These are phyloP conservation scores for Scaptomyza hsui DNA, from an alignment of 1,140 invertebrate species.

Conservation along the genomic window DNA sequence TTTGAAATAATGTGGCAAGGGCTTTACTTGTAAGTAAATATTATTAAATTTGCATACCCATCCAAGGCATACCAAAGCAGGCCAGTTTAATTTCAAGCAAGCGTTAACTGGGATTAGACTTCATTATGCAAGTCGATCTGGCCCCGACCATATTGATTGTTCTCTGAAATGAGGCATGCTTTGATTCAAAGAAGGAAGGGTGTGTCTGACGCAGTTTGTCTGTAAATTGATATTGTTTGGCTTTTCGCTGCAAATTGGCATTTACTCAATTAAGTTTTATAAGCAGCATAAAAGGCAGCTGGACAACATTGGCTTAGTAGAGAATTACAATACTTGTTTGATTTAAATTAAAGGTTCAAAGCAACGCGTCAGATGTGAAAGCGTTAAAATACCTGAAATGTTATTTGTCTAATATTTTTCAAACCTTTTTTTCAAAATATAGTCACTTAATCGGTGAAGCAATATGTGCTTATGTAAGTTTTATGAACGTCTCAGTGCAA, in stretches of 20 bases:
- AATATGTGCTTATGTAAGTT: too few species aligned
- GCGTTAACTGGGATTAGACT: conserved; percentile 77
- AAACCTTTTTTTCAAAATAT: too few species aligned
- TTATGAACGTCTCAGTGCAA: too few species aligned
- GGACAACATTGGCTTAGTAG: conserved; percentile 33
- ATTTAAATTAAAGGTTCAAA: not conserved
- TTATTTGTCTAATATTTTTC: too few species aligned
- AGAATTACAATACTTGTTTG: conserved; percentile 2
- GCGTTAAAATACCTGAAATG: too few species aligned
- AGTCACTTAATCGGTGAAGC: too few species aligned
- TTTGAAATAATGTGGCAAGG: conserved; percentile 29
- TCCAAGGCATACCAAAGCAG: conserved; percentile 24
- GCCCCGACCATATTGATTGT: conserved; percentile 70
- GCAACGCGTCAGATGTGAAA: not conserved
- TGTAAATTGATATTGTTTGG: conserved; percentile 76
- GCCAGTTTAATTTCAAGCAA: conserved; percentile 32
- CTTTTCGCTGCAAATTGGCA: conserved; percentile 62
- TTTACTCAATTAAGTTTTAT: conserved; percentile 75
- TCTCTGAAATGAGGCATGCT: conserved; percentile 72
- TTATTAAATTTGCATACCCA: conserved; percentile 76
- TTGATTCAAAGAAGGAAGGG: conserved; percentile 15
- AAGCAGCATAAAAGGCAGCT: conserved; percentile 39
- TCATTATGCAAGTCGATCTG: conserved; percentile 64
- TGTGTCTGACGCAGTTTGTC: conserved; percentile 18
- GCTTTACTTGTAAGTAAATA: conserved; percentile 69